Evolutionary conservation across 2,113 vertebrate genomes (phyloP).

Genomic region (Trogon melanurus): DNA sequence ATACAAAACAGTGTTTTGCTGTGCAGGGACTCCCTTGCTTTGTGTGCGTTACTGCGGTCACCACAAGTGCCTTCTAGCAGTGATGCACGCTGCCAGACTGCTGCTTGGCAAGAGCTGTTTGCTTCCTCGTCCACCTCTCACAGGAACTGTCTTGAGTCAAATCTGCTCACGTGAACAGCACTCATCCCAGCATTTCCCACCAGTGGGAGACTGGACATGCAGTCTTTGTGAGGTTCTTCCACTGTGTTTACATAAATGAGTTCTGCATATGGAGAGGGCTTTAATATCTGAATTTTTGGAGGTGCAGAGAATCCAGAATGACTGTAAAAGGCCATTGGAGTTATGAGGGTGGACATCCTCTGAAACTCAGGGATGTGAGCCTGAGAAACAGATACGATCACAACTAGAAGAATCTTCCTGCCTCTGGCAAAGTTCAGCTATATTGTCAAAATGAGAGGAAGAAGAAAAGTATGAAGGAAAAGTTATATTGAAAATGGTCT

Average conservation of each 20-base stretch:
- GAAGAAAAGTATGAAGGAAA: not conserved
- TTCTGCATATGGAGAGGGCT: not conserved
- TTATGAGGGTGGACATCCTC: not conserved
- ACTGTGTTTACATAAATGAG: not conserved
- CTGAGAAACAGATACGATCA: not conserved
- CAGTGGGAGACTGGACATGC: not conserved
- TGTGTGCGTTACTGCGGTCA: fast-evolving
- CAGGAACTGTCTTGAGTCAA: not conserved
- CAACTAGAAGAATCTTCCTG: not conserved
- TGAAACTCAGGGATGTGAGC: not conserved
- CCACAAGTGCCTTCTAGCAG: not conserved
- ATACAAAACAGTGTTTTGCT: not conserved
- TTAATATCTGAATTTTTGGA: not conserved
- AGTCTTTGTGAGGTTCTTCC: not conserved
- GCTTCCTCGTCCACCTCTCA: not conserved
- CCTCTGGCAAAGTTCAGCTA: not conserved
- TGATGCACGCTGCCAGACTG: fast-evolving
- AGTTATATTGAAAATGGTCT: not conserved
- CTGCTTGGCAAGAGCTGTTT: not conserved
- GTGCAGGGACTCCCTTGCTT: not conserved
- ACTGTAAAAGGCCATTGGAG: not conserved
- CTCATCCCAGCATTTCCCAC: not conserved
- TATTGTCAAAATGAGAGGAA: not conserved
- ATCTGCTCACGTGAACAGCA: not conserved
- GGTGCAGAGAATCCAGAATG: not conserved